Percentiles rank a stretch among this genome's conserved stretches.
Evolutionary conservation across 2,113 vertebrate genomes (phyloP).

Genomic region (Poicephalus meyeri): DNA sequence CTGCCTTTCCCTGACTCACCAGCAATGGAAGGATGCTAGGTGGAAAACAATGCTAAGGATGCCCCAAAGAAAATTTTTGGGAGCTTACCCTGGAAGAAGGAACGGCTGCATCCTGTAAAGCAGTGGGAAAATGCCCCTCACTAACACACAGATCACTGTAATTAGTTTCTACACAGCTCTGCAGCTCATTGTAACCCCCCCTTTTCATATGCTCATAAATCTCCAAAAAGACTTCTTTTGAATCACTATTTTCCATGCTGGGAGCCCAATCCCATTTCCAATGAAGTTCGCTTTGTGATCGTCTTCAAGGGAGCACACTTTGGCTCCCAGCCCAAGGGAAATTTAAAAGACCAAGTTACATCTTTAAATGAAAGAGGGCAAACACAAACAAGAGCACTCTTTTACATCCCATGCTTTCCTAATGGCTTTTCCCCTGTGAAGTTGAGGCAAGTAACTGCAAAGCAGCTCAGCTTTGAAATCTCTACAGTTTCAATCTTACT

Average conservation of each 20-base stretch:
- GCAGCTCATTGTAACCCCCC: constrained; percentile 10
- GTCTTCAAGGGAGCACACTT: constrained; percentile 20
- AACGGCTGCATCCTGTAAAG: background rate
- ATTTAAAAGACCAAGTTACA: constrained; percentile 52
- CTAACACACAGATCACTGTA: background rate
- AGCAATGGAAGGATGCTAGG: background rate
- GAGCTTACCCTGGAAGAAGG: background rate
- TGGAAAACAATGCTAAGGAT: background rate
- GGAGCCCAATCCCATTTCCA: constrained; percentile 22
- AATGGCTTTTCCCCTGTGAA: background rate
- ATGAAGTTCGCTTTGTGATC: constrained; percentile 40
- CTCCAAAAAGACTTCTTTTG: constrained; percentile 25
- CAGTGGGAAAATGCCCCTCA: background rate
- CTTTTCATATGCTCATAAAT: constrained; percentile 41
- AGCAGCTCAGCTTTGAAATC: constrained; percentile 2
- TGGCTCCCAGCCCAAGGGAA: constrained; percentile 37
- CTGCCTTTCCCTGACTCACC: background rate
- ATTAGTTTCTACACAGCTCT: background rate
- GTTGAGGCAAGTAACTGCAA: background rate
- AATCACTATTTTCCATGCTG: constrained; percentile 31
- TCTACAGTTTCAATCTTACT: background rate
- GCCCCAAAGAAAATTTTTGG: background rate
- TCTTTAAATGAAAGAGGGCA: constrained; percentile 53
- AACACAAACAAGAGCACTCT: background rate
- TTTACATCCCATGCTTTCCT: constrained; percentile 5